Evolutionary conservation across 2,113 vertebrate genomes (phyloP).

Genomic region (Ursus arctos): DNA sequence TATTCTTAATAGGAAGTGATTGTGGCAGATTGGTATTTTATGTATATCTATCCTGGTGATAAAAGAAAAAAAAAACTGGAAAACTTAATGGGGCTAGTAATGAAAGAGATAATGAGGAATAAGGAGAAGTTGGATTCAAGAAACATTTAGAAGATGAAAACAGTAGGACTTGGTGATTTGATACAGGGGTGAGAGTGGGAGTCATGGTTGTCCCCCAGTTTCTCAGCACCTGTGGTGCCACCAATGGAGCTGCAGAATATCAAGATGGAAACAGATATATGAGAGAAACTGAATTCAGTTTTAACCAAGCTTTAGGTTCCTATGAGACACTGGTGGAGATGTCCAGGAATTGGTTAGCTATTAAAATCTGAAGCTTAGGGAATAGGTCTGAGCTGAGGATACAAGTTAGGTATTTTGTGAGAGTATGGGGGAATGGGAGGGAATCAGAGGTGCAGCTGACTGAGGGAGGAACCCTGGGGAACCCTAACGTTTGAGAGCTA

Average conservation of each 20-base stretch:
- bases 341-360: not conserved
- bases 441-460: not conserved
- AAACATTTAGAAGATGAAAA: not conserved
- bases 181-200: not conserved
- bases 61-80: not conserved
- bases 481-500: not conserved
- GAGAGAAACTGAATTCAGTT: not conserved
- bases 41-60: not conserved
- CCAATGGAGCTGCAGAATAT: not conserved
- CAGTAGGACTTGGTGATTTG: not conserved
- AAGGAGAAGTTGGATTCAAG: not conserved
- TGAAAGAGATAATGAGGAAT: not conserved
- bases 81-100: not conserved
- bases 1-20: constrained; percentile 14
- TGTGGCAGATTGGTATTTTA: not conserved
- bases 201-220: not conserved
- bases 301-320: not conserved
- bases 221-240: not conserved
- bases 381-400: not conserved
- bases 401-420: not conserved
- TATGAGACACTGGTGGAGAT: not conserved
- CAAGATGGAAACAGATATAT: not conserved
- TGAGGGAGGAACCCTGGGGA: not conserved
- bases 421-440: not conserved
- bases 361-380: not conserved